Evolutionary conservation across 2,797 vertebrate species (phyloP).

Genomic region (Ibycter americanus): DNA sequence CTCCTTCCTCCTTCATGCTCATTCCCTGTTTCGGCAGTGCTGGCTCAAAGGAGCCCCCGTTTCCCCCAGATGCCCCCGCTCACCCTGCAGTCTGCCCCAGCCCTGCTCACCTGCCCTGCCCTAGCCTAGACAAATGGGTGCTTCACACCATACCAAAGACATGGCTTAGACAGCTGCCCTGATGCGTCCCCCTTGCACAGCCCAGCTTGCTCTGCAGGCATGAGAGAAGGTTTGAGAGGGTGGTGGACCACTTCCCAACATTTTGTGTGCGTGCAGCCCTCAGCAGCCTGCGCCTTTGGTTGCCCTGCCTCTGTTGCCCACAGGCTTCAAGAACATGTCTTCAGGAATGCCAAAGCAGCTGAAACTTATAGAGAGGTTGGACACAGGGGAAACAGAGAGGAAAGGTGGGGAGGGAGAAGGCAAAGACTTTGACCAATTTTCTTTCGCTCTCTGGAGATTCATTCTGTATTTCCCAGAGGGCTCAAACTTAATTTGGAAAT

Average conservation of each 20-base stretch:
- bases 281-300: neutral
- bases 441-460: neutral
- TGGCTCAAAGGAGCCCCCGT: neutral
- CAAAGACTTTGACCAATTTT: neutral
- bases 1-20: rapidly evolving
- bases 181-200: neutral
- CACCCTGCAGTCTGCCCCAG: neutral
- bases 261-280: neutral
- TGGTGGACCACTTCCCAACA: neutral
- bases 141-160: neutral
- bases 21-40: rapidly evolving
- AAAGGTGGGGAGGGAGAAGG: neutral
- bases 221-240: neutral
- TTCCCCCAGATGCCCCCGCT: rapidly evolving
- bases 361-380: neutral
- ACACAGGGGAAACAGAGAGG: neutral
- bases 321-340: neutral
- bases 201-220: neutral
- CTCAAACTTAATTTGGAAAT: neutral
- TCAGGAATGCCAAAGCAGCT: neutral
- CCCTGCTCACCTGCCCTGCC: neutral
- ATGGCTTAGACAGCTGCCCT: neutral
- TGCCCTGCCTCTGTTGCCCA: neutral
- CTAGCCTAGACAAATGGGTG: neutral
- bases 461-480: neutral